A percentile compares a stretch with the other conserved stretches of the same genome.
These are phyloP conservation scores for Camelus dromedarius DNA, from an alignment of 2,113 vertebrate genomes.

Conservation along the genomic window DNA sequence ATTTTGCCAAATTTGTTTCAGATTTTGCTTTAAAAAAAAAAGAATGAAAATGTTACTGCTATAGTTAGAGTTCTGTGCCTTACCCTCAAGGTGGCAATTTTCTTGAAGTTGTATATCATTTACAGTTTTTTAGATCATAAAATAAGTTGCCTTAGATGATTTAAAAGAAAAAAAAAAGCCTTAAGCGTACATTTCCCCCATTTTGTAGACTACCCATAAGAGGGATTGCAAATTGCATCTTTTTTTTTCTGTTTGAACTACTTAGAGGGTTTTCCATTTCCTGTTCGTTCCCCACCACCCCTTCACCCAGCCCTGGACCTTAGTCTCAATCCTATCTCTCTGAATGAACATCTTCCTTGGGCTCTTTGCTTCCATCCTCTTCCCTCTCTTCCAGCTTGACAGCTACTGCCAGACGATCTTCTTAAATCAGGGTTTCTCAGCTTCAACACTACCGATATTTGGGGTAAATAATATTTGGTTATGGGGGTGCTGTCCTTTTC, in stretches of 20 bases:
- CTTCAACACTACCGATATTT: background rate
- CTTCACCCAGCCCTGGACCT: too few relatives aligned
- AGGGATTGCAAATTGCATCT: background rate
- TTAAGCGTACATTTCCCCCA: background rate
- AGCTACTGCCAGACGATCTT: background rate
- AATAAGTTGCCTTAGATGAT: conserved; percentile 19
- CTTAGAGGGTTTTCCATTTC: background rate
- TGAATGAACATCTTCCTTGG: background rate
- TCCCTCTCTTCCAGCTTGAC: background rate
- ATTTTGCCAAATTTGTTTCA: conserved; percentile 69
- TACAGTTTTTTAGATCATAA: conserved; percentile 20
- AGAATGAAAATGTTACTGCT: conserved; percentile 54
- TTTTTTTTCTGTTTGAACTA: background rate
- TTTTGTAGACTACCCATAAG: background rate
- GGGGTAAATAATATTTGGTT: background rate
- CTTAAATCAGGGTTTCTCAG: background rate
- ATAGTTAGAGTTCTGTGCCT: conserved; percentile 45
- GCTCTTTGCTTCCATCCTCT: background rate
- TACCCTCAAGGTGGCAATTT: conserved; percentile 25
- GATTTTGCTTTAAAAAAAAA: conserved; percentile 34
- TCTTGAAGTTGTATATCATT: conserved; percentile 27
- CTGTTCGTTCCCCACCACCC: background rate
- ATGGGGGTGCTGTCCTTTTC: background rate
- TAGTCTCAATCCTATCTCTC: background rate
- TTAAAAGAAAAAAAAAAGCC: background rate